phyloP scores from a whole-genome alignment of 2,797 vertebrate species.

The Pangasius krempfi region DNA sequence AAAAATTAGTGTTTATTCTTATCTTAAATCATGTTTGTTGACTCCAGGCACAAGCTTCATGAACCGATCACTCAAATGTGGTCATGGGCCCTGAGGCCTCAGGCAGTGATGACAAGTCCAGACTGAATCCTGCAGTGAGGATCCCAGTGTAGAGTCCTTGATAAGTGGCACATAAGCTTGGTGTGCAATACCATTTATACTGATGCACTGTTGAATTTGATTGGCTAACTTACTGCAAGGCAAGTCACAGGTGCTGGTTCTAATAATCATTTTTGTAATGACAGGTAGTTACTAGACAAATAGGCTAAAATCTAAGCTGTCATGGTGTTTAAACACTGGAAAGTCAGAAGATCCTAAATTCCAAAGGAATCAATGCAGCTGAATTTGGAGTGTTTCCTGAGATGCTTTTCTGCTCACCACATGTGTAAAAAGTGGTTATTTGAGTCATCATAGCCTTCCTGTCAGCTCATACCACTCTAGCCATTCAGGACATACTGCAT shows the following conservation, averaged over 20 bases:
- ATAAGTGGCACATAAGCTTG: background rate
- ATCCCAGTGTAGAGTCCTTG: background rate
- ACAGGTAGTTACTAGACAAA: background rate
- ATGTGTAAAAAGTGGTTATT: background rate
- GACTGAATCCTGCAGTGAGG: background rate
- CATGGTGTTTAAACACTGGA: background rate
- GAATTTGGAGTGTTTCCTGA: background rate
- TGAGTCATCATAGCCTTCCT: background rate
- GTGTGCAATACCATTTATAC: background rate
- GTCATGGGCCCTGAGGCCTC: background rate
- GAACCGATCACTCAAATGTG: background rate
- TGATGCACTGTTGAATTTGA: background rate
- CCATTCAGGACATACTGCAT: background rate
- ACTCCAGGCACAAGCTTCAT: background rate
- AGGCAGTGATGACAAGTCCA: background rate
- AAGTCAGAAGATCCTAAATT: background rate
- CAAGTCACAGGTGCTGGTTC: background rate
- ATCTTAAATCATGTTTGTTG: background rate
- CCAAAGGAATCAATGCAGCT: background rate
- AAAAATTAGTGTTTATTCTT: background rate
- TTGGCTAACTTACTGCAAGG: background rate
- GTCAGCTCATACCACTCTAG: background rate
- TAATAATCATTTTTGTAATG: background rate
- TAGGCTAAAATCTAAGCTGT: background rate
- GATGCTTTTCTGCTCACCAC: background rate